Evolutionary conservation across 1,140 invertebrate species (phyloP).

Genomic region (Zelostemma sp.): DNA sequence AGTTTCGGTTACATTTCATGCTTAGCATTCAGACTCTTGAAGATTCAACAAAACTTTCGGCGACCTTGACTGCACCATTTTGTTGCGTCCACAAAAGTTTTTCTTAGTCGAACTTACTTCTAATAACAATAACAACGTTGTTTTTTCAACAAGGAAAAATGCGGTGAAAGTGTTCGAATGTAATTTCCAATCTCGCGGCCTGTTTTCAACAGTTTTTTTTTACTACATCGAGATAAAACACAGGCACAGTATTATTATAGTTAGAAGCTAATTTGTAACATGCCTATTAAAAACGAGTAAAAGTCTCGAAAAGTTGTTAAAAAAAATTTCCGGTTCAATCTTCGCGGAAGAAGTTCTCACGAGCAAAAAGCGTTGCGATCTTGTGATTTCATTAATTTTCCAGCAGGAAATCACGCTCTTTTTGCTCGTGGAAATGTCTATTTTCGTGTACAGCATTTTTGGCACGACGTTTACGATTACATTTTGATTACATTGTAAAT

Average conservation of each 20-base stretch:
- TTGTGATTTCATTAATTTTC: too few relatives aligned
- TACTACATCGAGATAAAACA: constrained; percentile 1
- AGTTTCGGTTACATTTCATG: constrained; percentile 20
- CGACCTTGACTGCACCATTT: constrained; percentile 3
- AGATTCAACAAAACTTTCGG: too few relatives aligned
- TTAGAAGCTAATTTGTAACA: constrained; percentile 2
- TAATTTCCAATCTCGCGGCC: not conserved
- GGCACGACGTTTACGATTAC: too few relatives aligned
- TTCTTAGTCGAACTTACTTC: constrained; percentile 3
- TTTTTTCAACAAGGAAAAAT: not conserved
- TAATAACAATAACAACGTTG: constrained; percentile 7
- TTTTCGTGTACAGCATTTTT: constrained; percentile 6
- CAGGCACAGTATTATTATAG: constrained; percentile 28
- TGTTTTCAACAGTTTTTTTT: not conserved
- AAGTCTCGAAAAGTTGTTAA: constrained; percentile 34
- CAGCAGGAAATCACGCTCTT: too few relatives aligned
- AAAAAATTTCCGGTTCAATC: constrained; percentile 7
- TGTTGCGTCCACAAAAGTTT: constrained; percentile 12
- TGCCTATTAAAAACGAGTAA: constrained; percentile 27
- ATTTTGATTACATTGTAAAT: constrained; percentile 15
- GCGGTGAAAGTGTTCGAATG: not conserved
- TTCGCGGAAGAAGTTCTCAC: too few relatives aligned
- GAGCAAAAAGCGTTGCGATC: too few relatives aligned
- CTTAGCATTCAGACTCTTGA: too few relatives aligned
- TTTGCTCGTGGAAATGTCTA: too few relatives aligned